phyloP scores from a whole-genome alignment of 2,888 invertebrate genomes.

The Spicauda simplicius region DNA sequence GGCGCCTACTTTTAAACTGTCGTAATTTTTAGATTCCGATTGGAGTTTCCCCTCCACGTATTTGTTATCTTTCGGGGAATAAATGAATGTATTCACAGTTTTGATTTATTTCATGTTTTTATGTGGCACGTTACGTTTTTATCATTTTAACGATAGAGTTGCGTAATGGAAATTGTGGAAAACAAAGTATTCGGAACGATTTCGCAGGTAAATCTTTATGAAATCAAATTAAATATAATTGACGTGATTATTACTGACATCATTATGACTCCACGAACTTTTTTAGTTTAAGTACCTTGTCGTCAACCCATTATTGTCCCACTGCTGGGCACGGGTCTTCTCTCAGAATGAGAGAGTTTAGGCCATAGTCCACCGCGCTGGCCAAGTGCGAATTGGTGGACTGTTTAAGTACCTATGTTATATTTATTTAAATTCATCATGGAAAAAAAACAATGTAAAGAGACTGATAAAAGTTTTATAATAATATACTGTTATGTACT shows the following conservation, averaged over 20 bases:
- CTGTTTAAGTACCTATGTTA: too few species aligned
- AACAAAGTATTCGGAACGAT: background rate
- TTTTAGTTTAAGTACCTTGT: too few species aligned
- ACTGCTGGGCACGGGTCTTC: too few species aligned
- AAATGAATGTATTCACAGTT: constrained; percentile 76
- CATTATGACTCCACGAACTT: background rate
- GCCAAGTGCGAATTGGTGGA: too few species aligned
- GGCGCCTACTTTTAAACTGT: constrained; percentile 83
- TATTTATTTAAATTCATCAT: too few species aligned
- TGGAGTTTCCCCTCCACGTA: constrained; percentile 72
- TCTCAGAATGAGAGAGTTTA: too few species aligned
- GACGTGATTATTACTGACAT: background rate
- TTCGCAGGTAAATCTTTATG: background rate
- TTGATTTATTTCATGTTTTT: constrained; percentile 74
- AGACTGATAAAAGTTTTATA: too few species aligned
- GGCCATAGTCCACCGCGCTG: too few species aligned
- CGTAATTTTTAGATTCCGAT: constrained; percentile 84
- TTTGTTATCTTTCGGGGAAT: constrained; percentile 76
- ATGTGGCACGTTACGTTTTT: constrained; percentile 33
- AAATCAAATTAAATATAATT: background rate
- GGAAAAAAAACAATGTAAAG: too few species aligned
- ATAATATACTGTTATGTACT: too few species aligned
- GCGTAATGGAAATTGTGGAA: background rate
- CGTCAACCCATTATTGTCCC: too few species aligned
- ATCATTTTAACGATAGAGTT: constrained; percentile 13